Percentiles rank a stretch among this genome's conserved stretches.
These are phyloP conservation scores for Tridacna crocea DNA, from an alignment of 2,888 invertebrate genomes.

Conservation along the genomic window DNA sequence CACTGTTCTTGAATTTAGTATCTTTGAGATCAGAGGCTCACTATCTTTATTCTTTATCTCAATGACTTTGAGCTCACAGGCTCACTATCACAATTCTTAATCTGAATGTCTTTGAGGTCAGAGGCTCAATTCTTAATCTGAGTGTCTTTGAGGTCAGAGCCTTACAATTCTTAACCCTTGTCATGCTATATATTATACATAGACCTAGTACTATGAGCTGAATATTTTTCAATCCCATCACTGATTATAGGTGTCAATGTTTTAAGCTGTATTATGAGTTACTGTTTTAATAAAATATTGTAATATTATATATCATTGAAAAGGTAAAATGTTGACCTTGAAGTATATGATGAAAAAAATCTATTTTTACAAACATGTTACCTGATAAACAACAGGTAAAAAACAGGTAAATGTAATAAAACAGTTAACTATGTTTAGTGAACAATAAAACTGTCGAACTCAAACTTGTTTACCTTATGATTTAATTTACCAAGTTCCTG, in stretches of 20 bases:
- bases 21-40: too few species aligned
- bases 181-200: too few species aligned
- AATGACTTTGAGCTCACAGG: too few species aligned
- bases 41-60: too few species aligned
- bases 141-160: too few species aligned
- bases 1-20: too few species aligned
- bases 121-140: too few species aligned
- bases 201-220: too few species aligned
- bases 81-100: too few species aligned
- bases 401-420: background rate
- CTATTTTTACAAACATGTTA: background rate
- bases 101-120: too few species aligned
- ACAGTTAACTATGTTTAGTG: background rate
- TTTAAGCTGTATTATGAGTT: background rate
- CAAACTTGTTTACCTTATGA: background rate
- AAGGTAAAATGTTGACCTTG: constrained; percentile 6
- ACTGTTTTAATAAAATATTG: background rate
- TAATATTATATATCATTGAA: constrained; percentile 1
- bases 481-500: constrained; percentile 5
- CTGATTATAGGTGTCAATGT: background rate
- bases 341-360: background rate
- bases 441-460: background rate
- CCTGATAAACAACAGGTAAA: background rate
- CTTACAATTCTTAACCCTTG: too few species aligned
- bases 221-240: background rate